Evolutionary conservation across 2,113 vertebrate genomes (phyloP).

Genomic region (Bostrychus sinensis): DNA sequence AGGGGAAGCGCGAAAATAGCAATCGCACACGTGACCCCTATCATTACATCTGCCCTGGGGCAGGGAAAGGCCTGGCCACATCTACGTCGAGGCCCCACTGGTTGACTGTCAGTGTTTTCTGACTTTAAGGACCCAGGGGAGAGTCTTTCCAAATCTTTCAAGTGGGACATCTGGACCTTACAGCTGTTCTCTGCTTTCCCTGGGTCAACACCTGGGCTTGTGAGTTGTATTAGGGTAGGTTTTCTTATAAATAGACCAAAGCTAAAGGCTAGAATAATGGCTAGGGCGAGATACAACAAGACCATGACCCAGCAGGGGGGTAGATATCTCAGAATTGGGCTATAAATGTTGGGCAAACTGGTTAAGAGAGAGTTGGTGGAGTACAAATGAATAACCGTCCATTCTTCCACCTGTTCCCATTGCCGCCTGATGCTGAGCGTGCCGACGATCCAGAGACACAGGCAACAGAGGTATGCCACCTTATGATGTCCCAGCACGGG

Average conservation of each 20-base stretch:
- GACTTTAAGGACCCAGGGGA: constrained; percentile 27
- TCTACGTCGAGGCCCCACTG: background rate
- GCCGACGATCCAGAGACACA: constrained; percentile 74
- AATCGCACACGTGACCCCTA: constrained; percentile 55
- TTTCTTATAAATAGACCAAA: constrained; percentile 14
- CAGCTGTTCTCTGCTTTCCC: constrained; percentile 64
- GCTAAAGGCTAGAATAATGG: constrained; percentile 33
- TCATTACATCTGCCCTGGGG: constrained; percentile 61
- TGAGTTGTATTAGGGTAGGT: background rate
- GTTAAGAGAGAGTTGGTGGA: constrained; percentile 54
- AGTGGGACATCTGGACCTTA: constrained; percentile 36
- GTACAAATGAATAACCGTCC: constrained; percentile 53
- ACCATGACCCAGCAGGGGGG: constrained; percentile 44
- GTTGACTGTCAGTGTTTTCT: constrained; percentile 22
- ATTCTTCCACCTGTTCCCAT: constrained; percentile 49
- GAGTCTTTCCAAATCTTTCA: constrained; percentile 53
- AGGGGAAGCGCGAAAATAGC: constrained; percentile 70
- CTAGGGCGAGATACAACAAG: constrained; percentile 45
- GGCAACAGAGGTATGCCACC: constrained; percentile 69
- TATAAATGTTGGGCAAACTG: constrained; percentile 70
- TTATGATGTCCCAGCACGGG: background rate
- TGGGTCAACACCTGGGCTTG: constrained; percentile 51
- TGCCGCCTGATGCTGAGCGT: constrained; percentile 50
- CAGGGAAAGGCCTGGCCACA: constrained; percentile 54
- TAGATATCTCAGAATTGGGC: constrained; percentile 23